phyloP scores from a whole-genome alignment of 2,113 vertebrate species.

The Corythornis vintsioides region DNA sequence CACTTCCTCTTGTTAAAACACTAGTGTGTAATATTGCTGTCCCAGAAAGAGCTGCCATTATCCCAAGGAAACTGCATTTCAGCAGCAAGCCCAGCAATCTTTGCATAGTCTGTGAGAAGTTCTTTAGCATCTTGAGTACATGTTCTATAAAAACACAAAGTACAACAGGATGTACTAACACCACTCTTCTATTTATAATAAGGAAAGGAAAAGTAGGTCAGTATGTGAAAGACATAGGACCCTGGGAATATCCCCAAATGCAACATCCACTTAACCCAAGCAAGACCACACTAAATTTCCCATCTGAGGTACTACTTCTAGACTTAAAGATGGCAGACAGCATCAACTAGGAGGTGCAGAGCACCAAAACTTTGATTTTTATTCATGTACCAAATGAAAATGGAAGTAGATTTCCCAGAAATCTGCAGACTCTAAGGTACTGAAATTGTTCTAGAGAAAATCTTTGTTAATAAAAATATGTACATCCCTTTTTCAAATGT shows the following conservation, averaged over 20 bases:
- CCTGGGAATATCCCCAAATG: background rate
- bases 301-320: background rate
- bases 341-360: background rate
- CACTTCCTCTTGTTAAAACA: conserved; percentile 5
- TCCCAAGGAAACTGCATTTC: conserved; percentile 8
- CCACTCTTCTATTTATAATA: background rate
- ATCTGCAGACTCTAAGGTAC: background rate
- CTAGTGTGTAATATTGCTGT: background rate
- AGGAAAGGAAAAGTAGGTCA: background rate
- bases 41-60: background rate
- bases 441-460: background rate
- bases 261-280: background rate
- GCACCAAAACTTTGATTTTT: background rate
- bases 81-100: background rate
- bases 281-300: background rate
- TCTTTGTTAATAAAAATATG: background rate
- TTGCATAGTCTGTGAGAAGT: background rate
- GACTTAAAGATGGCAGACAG: background rate
- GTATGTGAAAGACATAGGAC: background rate
- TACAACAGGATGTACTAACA: background rate
- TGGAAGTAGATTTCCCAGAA: background rate
- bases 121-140: background rate
- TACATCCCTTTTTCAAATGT: background rate
- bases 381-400: background rate
- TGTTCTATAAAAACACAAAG: background rate